These are phyloP conservation scores for Calvadosia cruxmelitensis DNA, from an alignment of 30 jellyfish, hydroid and myxozoan genomes.

Conservation along the genomic window DNA sequence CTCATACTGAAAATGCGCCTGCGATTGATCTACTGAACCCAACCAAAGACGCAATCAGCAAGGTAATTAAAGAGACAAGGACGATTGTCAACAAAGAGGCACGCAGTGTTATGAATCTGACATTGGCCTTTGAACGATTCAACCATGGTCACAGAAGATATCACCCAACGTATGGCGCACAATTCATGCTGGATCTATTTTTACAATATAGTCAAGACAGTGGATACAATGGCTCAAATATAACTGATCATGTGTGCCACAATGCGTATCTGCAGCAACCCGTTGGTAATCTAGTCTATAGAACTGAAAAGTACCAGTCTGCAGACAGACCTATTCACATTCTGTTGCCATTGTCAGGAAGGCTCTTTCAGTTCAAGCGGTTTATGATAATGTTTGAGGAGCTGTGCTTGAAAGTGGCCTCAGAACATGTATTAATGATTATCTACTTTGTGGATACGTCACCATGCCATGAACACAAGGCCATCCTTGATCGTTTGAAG, in stretches of 20 bases:
- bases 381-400: conserved; percentile 60
- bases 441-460: conserved; percentile 66
- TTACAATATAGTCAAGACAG: conserved; percentile 93
- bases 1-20: conserved; percentile 67
- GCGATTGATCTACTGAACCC: conserved; percentile 97
- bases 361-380: conserved; percentile 50
- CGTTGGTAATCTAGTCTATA: conserved; percentile 60
- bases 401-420: conserved; percentile 36
- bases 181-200: conserved; percentile 78
- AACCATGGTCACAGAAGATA: conserved; percentile 85
- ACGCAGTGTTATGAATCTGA: conserved; percentile 77
- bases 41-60: conserved; percentile 72
- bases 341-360: conserved; percentile 86
- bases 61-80: conserved; percentile 91
- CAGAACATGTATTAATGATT: conserved; percentile 28
- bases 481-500: conserved; percentile 16
- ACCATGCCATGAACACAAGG: conserved; percentile 39
- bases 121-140: conserved; percentile 78
- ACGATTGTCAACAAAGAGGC: conserved; percentile 92
- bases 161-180: conserved; percentile 88
- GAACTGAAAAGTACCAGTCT: conserved; percentile 27
- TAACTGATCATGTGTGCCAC: conserved; percentile 98
- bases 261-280: conserved; percentile 97
- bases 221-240: conserved; percentile 83
- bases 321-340: conserved; percentile 23